phyloP scores from a whole-genome alignment of 2,113 vertebrate genomes.

The Terrapene triunguis region DNA sequence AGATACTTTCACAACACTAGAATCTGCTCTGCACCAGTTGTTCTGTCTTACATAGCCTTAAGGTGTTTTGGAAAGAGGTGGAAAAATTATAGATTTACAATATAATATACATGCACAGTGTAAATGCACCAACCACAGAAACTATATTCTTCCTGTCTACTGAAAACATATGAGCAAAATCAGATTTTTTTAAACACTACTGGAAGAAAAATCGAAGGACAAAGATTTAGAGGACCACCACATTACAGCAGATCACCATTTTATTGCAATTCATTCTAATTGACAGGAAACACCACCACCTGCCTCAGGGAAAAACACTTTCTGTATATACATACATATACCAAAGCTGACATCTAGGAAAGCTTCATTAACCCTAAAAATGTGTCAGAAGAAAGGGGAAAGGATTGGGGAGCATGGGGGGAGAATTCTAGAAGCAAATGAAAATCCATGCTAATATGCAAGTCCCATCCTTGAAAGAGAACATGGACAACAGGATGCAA shows the following conservation, averaged over 20 bases:
- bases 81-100: not conserved
- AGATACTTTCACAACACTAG: not conserved
- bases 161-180: not conserved
- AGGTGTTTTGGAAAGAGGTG: accelerated
- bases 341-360: not conserved
- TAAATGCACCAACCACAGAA: not conserved
- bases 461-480: constrained; percentile 36
- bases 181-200: not conserved
- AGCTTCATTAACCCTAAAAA: not conserved
- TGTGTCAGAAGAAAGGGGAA: not conserved
- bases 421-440: not conserved
- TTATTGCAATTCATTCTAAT: not conserved
- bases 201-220: not conserved
- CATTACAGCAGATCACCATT: not conserved
- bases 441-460: not conserved
- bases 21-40: not conserved
- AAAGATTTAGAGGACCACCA: accelerated
- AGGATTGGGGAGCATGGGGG: not conserved
- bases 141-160: not conserved
- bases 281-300: not conserved
- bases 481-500: not conserved
- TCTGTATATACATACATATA: accelerated
- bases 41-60: not conserved
- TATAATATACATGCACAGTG: accelerated
- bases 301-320: not conserved